Conservation (phyloP, 2,113 vertebrate species). For the Dasypus novemcinctus region DNA sequence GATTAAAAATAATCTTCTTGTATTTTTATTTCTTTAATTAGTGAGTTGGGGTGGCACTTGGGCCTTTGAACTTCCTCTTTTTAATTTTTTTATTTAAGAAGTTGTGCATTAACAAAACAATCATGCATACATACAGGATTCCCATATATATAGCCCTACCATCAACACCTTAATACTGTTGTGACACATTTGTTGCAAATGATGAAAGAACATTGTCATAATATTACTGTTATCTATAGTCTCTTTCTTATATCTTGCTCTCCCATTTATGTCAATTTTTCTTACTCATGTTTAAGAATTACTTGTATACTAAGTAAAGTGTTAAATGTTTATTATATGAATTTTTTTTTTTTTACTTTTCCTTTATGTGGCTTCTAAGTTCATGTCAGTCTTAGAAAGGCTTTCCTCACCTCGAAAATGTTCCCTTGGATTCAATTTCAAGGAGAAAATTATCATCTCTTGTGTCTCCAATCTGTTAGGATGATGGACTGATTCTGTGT, state of each 20-base stretch:
- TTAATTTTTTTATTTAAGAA: too few species aligned
- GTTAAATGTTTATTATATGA: not conserved
- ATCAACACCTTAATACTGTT: too few species aligned
- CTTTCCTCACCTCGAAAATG: not conserved
- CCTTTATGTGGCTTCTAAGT: not conserved
- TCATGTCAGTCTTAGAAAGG: not conserved
- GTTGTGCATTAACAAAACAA: too few species aligned
- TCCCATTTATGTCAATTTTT: conserved; percentile 10
- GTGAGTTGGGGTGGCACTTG: not conserved
- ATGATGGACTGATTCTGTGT: not conserved
- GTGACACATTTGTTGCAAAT: too few species aligned
- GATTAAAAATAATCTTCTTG: not conserved
- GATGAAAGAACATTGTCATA: too few species aligned
- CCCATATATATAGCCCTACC: too few species aligned
- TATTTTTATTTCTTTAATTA: not conserved
- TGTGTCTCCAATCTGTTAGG: not conserved
- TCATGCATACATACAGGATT: too few species aligned
- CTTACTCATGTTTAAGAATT: not conserved
- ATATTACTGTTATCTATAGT: too few species aligned
- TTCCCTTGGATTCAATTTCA: not conserved
- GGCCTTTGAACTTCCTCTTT: not conserved
- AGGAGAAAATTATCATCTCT: not conserved
- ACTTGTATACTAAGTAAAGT: not conserved
- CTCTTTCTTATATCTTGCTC: not conserved
- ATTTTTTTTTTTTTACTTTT: not conserved